phyloP scores from a whole-genome alignment of 2,888 invertebrate species.

The Girardia tigrina region DNA sequence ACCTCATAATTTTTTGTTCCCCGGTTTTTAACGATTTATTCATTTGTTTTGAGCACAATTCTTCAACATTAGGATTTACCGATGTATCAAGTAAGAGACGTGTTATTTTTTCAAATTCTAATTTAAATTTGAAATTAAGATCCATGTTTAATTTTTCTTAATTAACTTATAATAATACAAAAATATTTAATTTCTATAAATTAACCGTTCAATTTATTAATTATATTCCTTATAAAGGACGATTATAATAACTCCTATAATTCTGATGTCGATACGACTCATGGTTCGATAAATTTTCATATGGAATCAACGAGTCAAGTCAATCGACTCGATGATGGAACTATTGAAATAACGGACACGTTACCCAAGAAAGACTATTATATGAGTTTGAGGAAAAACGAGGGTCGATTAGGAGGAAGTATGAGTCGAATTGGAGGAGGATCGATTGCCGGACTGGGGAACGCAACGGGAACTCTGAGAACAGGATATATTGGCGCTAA shows the following conservation, averaged over 20 bases:
- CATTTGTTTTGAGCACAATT: not conserved
- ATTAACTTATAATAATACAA: too few relatives aligned
- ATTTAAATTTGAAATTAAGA: not conserved
- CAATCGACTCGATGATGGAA: slow-evolving; percentile 31
- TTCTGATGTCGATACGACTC: slow-evolving; percentile 27
- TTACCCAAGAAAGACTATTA: slow-evolving; percentile 36
- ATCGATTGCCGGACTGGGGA: not conserved
- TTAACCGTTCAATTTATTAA: too few relatives aligned
- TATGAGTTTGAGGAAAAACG: slow-evolving; percentile 33
- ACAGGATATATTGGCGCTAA: not conserved
- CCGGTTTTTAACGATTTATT: not conserved
- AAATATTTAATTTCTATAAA: too few relatives aligned
- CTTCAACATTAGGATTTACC: too few relatives aligned
- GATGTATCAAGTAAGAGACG: not conserved
- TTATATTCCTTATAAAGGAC: not conserved
- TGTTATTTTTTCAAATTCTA: not conserved
- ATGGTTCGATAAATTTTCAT: slow-evolving; percentile 25
- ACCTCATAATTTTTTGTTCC: slow-evolving; percentile 1
- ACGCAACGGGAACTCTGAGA: slow-evolving; percentile 6
- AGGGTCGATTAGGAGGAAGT: not conserved
- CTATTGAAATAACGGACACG: slow-evolving; percentile 32
- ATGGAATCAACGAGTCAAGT: slow-evolving; percentile 24
- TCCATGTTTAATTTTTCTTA: not conserved
- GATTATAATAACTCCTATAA: slow-evolving; percentile 16
- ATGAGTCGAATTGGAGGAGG: slow-evolving; percentile 27